phyloP scores from a whole-genome alignment of 2,797 vertebrate species.

The Caiman crocodilus region DNA sequence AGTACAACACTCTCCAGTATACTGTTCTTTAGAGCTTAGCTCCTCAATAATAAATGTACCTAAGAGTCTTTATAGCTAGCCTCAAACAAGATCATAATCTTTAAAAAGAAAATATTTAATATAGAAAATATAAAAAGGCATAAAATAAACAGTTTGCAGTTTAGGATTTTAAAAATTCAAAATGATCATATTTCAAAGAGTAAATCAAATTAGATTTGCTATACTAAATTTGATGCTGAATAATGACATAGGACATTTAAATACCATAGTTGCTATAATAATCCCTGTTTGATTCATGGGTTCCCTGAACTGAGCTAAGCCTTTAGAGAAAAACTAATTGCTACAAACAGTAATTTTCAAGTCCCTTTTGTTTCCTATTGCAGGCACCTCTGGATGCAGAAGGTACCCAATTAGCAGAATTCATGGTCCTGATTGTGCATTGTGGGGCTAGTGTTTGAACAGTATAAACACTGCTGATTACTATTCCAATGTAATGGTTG shows the following conservation, averaged over 20 bases:
- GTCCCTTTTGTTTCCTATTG: conserved; percentile 83
- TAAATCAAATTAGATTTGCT: conserved; percentile 74
- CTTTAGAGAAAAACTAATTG: conserved; percentile 86
- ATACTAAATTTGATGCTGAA: conserved; percentile 78
- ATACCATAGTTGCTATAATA: conserved; percentile 81
- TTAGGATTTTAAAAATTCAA: conserved; percentile 75
- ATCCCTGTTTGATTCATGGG: conserved; percentile 81
- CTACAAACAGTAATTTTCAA: conserved; percentile 86
- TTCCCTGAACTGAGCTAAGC: conserved; percentile 81
- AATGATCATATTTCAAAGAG: conserved; percentile 72
- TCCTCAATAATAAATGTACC: conserved; percentile 65
- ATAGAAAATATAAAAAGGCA: conserved; percentile 59
- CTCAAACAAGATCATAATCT: conserved; percentile 69
- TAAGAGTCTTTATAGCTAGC: conserved; percentile 67
- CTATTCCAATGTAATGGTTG: conserved; percentile 82
- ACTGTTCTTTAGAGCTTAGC: conserved; percentile 54
- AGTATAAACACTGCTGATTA: conserved; percentile 86
- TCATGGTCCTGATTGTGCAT: conserved; percentile 88
- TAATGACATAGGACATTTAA: conserved; percentile 80
- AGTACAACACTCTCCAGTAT: conserved; percentile 27
- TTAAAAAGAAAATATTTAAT: conserved; percentile 51
- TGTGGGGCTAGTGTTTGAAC: conserved; percentile 81
- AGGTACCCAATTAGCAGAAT: conserved; percentile 88
- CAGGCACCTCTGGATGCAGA: conserved; percentile 85
- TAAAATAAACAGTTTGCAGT: conserved; percentile 68